Base-by-base conservation (phyloP, 2,113 vertebrate species). In the Anser cygnoides region DNA sequence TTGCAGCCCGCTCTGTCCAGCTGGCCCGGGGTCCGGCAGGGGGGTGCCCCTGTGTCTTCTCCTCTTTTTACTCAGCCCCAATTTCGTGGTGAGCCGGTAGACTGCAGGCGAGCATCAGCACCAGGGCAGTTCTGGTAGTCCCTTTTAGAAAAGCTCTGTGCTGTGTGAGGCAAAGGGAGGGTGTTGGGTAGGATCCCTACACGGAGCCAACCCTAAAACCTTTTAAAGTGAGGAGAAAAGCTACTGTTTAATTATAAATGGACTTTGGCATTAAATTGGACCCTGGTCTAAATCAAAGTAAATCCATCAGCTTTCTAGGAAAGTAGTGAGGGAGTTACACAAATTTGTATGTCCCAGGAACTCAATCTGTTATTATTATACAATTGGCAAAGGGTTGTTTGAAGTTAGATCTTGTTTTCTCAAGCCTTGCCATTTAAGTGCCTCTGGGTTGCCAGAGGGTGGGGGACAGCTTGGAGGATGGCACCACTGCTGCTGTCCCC, bases 11-110 rank as follows among this genome's bases (percentile, higher is more conserved):
- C 65, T 84, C 41, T 0, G 0, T 35, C 79, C 95, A 95, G 91
- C 68, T 96, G 95, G 68, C 92, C 78, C 33, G 35, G 84, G 66
- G 87, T 93, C 91, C 77, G 3, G 55, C 59, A 74, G 88, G 22
- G 0, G 7, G 31, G 1, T 15, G 4, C 73, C 59, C 57, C 79
- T 35, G 67, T 31, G 44, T 14, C 54, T 83, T 71, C n/a, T 35
- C 4, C 5, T 5, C 17, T 5, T 80, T 80, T 46, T 55, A 43
- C 66, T 52, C 77, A 79, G 44, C 28, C 31, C 43, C 23, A 50
- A 35, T 46, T 84, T 87, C 54, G 22, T 22, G 21, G 41, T 31
- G 50, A 31, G 8, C 8, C 9, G n/a, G 10, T 0, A 4, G 41
- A 41, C 28, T 76, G 29, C 58, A 41, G 52, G 70, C 70, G 28